Evolutionary conservation across 2,113 vertebrate genomes (phyloP), one percentile per base, ranked within the genome.

Genomic region (Pterophyllum scalare): DNA sequence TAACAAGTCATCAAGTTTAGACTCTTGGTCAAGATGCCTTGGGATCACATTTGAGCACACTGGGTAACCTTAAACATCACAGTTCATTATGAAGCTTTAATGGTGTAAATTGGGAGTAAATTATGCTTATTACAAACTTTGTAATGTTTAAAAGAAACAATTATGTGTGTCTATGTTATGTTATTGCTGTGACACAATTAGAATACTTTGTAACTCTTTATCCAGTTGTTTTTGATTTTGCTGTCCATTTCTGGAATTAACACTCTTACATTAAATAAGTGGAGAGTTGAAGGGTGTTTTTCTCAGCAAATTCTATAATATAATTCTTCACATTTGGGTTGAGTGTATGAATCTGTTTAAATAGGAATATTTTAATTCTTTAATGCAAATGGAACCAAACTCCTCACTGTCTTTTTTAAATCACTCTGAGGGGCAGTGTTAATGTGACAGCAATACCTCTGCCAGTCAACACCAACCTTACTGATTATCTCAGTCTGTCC

Each of bases 301-400:
- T 67, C 38, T 46, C 38, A 67, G 11, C 38, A 46, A 0, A 19
- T 67, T 26, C 64, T 19, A 46, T 9, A 0, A 70, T 26, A n/a
- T 49, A 0, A 70, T 70, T 70, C 49, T 70, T 8, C 22, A 70
- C 20, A 28, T 49, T 24, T 0, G 0, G 43, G 64, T 1, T 28
- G 15, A 70, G 26, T 70, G 19, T 2, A 28, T 49, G 15, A 49
- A 28, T 19, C 15, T 13, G 10, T 64, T 72, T 59, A 80, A 77
- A 81, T 59, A 12, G n/a, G 61, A 81, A 84, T 59, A 49, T 62
- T 52, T 62, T 2, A 64, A 46, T 59, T n/a, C 28, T 65, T 77
- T 82, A 67, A 40, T 64, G 20, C 62, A 72, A 31, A 72, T 54
- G 72, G 58, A 6, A 2, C 11, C 3, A 26, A 14, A 76, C 24